Percentiles rank a stretch among this genome's conserved stretches.
Conservation (phyloP, 2,888 invertebrate genomes). For the Ectobius pallidus region DNA sequence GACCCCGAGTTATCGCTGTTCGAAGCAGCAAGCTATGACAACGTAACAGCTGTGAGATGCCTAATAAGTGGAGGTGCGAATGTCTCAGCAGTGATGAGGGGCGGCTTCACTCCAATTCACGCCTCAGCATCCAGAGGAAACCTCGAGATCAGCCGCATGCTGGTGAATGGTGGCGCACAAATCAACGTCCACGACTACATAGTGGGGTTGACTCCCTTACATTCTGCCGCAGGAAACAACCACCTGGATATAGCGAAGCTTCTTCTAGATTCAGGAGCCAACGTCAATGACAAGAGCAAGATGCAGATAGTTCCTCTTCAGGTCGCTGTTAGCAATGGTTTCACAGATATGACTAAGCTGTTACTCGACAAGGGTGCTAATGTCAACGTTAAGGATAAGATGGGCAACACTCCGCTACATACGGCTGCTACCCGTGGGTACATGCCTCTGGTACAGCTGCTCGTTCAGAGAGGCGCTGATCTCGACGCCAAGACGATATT, state of each 20-base stretch:
- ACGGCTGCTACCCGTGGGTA: background rate
- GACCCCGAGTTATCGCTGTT: background rate
- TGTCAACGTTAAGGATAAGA: background rate
- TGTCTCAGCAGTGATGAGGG: background rate
- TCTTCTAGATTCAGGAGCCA: background rate
- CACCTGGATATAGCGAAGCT: background rate
- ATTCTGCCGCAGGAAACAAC: background rate
- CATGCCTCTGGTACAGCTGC: background rate
- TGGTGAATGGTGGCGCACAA: background rate
- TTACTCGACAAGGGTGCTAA: background rate
- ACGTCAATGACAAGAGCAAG: background rate
- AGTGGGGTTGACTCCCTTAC: background rate
- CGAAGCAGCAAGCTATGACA: background rate
- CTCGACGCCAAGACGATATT: background rate
- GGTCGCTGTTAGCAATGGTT: background rate
- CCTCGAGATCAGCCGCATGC: background rate
- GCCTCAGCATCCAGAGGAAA: background rate
- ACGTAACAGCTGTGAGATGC: background rate
- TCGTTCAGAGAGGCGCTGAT: background rate
- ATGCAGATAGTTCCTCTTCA: background rate
- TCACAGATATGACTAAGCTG: background rate
- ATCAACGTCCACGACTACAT: background rate
- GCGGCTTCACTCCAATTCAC: background rate
- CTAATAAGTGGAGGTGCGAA: background rate
- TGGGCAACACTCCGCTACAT: background rate